These are phyloP conservation scores for Drosophila planitibia DNA, from an alignment of 2,888 invertebrate species.

Conservation along the genomic window DNA sequence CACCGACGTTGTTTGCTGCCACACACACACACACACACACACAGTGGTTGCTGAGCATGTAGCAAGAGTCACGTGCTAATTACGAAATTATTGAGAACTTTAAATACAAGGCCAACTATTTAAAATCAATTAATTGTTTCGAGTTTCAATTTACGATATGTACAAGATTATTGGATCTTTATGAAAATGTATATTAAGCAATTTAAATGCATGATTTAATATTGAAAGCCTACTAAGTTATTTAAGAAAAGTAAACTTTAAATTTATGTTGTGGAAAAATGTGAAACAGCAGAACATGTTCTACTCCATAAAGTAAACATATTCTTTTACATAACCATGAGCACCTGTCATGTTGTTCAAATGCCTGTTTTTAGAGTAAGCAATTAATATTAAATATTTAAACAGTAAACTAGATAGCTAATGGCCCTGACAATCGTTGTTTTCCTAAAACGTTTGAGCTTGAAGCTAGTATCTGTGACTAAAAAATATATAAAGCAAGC, in stretches of 20 bases:
- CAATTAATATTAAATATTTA: neutral
- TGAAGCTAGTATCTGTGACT: neutral
- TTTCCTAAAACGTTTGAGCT: neutral
- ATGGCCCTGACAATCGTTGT: neutral
- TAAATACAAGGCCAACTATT: neutral
- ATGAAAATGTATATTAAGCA: neutral
- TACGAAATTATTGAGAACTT: constrained; percentile 20
- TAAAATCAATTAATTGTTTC: neutral
- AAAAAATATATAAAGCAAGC: neutral
- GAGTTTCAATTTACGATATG: neutral
- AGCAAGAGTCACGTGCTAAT: constrained; percentile 30
- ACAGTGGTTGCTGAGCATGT: constrained; percentile 29
- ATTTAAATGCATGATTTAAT: neutral
- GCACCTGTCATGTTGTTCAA: neutral
- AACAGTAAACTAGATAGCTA: neutral
- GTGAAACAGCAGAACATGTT: neutral
- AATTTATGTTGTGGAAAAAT: neutral
- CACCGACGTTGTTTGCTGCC: constrained; percentile 63
- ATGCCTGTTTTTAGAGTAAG: neutral
- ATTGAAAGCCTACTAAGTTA: neutral
- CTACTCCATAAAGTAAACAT: neutral
- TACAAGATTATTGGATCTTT: neutral
- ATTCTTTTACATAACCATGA: neutral
- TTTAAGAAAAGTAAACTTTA: neutral
- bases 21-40: constrained; percentile 20